These are phyloP conservation scores for Chironomus riparius DNA, from an alignment of 2,888 invertebrate species.

Conservation along the genomic window DNA sequence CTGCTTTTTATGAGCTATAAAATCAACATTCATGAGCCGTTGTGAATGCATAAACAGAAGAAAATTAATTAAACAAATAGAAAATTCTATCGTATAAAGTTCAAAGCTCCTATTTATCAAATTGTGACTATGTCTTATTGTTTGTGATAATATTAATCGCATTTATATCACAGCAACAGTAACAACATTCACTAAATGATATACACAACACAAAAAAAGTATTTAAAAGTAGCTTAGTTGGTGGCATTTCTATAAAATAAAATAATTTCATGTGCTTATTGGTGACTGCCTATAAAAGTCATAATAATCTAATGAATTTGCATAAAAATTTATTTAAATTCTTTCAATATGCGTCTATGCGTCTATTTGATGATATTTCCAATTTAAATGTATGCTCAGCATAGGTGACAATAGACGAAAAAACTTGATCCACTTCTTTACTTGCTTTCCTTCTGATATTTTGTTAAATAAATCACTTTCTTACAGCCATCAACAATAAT, in stretches of 20 bases:
- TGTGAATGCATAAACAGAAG: conserved; percentile 2
- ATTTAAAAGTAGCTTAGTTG: background rate
- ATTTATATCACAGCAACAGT: background rate
- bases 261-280: background rate
- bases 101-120: background rate
- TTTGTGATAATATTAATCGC: background rate
- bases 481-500: background rate
- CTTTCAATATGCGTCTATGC: background rate
- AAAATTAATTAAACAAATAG: conserved; percentile 21
- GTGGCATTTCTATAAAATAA: background rate
- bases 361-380: background rate
- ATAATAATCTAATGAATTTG: background rate
- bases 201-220: background rate
- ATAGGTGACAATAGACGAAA: background rate
- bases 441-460: background rate
- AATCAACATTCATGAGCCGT: conserved; percentile 18
- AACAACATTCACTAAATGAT: background rate
- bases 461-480: background rate
- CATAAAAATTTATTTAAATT: conserved; percentile 6
- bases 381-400: too few relatives aligned
- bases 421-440: background rate
- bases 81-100: background rate
- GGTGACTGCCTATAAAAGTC: background rate
- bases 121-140: background rate
- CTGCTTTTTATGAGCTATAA: conserved; percentile 10